A percentile compares a stretch with the other conserved stretches of the same genome.
Conservation (phyloP, 2,888 invertebrate species). For the Kryphioiulus occultus region DNA sequence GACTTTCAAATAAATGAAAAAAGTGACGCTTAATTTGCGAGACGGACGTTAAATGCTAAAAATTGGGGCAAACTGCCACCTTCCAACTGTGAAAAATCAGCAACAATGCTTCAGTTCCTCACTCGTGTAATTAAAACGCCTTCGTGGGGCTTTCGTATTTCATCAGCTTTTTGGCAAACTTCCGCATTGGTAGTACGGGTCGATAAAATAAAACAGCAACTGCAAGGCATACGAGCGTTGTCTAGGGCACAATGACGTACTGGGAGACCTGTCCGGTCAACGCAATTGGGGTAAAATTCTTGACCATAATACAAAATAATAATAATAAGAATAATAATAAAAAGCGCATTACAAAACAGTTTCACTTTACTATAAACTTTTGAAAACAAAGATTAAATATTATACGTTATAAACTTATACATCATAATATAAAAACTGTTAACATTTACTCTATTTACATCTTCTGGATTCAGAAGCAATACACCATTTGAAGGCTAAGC, state of each 20-base stretch:
- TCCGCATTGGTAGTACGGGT: neutral
- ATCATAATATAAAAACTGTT: no score
- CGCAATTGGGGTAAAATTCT: neutral
- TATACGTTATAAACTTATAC: no score
- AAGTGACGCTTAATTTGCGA: neutral
- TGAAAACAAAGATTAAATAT: no score
- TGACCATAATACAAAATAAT: neutral
- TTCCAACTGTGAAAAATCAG: constrained; percentile 42
- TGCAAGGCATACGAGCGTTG: neutral
- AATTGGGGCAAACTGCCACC: constrained; percentile 44
- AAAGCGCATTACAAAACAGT: no score
- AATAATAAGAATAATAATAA: no score
- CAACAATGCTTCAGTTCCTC: constrained; percentile 21
- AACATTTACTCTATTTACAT: no score
- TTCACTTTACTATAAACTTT: no score
- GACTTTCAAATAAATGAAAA: constrained; percentile 31
- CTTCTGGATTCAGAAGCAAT: no score
- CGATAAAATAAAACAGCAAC: constrained; percentile 13
- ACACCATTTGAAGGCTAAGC: no score
- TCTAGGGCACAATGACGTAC: neutral
- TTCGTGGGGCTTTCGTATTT: constrained; percentile 14
- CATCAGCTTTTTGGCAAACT: constrained; percentile 17
- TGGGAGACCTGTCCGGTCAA: neutral
- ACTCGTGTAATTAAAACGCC: constrained; percentile 42
- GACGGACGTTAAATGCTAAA: neutral